phyloP scores from a whole-genome alignment of 2,797 vertebrate species.

The Dallia pectoralis region DNA sequence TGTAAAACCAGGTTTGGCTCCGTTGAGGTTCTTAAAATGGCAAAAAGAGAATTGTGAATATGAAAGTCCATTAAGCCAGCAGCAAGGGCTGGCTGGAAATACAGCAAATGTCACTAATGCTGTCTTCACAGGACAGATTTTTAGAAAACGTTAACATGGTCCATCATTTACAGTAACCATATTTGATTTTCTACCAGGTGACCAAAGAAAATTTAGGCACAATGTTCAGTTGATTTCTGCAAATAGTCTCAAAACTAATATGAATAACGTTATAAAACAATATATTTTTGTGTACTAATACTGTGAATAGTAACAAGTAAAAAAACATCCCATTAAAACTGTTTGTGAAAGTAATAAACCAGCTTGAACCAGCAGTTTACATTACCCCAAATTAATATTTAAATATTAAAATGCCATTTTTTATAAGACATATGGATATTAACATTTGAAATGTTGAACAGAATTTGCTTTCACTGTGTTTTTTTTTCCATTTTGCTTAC shows the following conservation, averaged over 20 bases:
- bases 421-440: conserved; percentile 76
- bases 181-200: conserved; percentile 61
- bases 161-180: conserved; percentile 37
- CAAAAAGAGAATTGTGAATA: no score
- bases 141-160: conserved; percentile 56
- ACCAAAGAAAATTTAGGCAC: conserved; percentile 65
- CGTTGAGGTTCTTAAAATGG: no score
- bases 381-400: conserved; percentile 74
- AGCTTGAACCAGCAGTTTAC: conserved; percentile 72
- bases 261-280: conserved; percentile 46
- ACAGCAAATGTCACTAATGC: no score
- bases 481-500: conserved; percentile 67
- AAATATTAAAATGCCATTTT: conserved; percentile 76
- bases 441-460: conserved; percentile 69
- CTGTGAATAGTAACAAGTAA: conserved; percentile 70
- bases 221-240: conserved; percentile 36
- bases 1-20: no score
- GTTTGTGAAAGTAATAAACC: conserved; percentile 79
- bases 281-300: conserved; percentile 54
- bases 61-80: no score
- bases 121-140: conserved; percentile 67
- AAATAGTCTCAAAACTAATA: conserved; percentile 41
- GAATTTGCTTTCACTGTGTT: conserved; percentile 68
- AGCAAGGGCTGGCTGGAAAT: no score
- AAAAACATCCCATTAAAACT: conserved; percentile 58